Percentiles rank a stretch among this genome's conserved stretches.
These are phyloP conservation scores for Pteronotus mesoamericanus DNA, from an alignment of 2,797 vertebrate genomes.

Conservation along the genomic window DNA sequence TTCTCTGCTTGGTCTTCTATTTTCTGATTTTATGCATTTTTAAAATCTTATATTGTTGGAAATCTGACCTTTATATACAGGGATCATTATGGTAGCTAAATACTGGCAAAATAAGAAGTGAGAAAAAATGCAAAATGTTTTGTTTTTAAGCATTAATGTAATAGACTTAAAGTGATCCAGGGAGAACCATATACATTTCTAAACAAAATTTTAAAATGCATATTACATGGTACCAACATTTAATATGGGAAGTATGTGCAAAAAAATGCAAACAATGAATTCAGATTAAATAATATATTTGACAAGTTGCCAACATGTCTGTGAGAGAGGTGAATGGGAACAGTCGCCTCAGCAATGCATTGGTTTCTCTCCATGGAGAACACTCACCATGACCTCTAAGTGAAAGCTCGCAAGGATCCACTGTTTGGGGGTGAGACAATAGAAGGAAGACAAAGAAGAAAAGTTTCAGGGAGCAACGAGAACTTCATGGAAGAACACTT, in stretches of 20 bases:
- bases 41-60: background rate
- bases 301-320: background rate
- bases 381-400: background rate
- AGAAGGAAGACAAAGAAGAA: background rate
- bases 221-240: background rate
- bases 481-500: background rate
- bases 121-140: background rate
- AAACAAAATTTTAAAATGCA: background rate
- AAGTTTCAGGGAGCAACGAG: too few relatives aligned
- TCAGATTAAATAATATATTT: background rate
- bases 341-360: background rate
- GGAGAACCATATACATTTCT: background rate
- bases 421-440: background rate
- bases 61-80: background rate
- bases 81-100: background rate
- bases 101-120: background rate
- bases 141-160: background rate
- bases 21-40: background rate
- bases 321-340: background rate
- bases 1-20: background rate
- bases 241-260: background rate
- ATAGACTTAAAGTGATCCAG: background rate
- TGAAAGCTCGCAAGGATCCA: background rate
- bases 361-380: background rate
- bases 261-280: background rate